Evolutionary conservation across 2,888 invertebrate genomes (phyloP).

Genomic region (Tachina fera): DNA sequence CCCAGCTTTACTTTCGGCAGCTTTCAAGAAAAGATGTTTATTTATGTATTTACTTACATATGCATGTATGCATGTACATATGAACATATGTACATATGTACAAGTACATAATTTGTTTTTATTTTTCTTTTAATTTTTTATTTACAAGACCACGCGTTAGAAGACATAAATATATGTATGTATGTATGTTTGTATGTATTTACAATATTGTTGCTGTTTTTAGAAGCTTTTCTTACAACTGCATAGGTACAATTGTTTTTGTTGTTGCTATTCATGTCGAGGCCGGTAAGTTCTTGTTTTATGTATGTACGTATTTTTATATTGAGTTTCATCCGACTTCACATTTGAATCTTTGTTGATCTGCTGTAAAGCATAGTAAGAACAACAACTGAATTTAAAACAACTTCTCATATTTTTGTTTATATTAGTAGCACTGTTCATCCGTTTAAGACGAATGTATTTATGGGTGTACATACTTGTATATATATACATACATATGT

Average conservation of each 20-base stretch:
- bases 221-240: conserved; percentile 57
- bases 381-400: conserved; percentile 23
- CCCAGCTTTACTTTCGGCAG: conserved; percentile 23
- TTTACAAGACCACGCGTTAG: conserved; percentile 40
- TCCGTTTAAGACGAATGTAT: conserved; percentile 46
- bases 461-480: neutral
- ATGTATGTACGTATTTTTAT: conserved; percentile 23
- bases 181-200: conserved; percentile 7
- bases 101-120: neutral
- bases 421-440: conserved; percentile 44
- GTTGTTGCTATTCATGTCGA: conserved; percentile 70
- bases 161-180: conserved; percentile 32
- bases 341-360: conserved; percentile 43
- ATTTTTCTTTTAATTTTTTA: conserved; percentile 19
- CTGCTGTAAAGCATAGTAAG: conserved; percentile 12
- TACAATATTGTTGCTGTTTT: conserved; percentile 24
- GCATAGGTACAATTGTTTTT: conserved; percentile 61
- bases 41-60: neutral
- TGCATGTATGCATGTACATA: no score
- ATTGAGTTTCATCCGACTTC: conserved; percentile 41
- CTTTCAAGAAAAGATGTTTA: conserved; percentile 2
- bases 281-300: conserved; percentile 70
- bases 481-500: neutral
- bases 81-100: no score
- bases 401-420: conserved; percentile 28